A percentile compares a stretch with the other conserved stretches of the same genome.
These are phyloP conservation scores for Aradus depressus DNA, from an alignment of 2,888 invertebrate species.

Conservation along the genomic window DNA sequence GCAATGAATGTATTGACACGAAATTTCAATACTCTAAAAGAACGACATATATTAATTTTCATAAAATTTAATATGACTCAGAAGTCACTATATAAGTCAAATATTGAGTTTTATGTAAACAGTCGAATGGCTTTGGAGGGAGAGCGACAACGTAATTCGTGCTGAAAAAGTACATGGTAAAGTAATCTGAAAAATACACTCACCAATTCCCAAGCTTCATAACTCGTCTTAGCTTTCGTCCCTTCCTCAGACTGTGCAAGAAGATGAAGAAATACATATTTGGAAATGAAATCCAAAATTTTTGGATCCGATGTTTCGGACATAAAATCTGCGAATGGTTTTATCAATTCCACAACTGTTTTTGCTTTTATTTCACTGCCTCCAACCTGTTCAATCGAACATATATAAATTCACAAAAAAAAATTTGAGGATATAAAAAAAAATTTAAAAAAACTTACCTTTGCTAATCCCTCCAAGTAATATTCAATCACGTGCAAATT, in stretches of 20 bases:
- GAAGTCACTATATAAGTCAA: too few relatives aligned
- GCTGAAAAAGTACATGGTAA: background rate
- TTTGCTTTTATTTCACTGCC: slow-evolving; percentile 46
- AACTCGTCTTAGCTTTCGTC: slow-evolving; percentile 51
- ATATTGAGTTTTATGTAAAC: too few relatives aligned
- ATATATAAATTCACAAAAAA: slow-evolving; percentile 19
- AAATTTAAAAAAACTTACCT: slow-evolving; percentile 42
- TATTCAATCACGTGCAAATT: slow-evolving; percentile 72
- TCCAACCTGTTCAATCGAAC: slow-evolving; percentile 42
- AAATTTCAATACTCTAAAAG: background rate
- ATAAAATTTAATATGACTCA: background rate
- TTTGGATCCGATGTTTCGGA: slow-evolving; percentile 43
- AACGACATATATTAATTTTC: background rate
- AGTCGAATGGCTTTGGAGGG: too few relatives aligned
- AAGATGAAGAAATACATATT: slow-evolving; percentile 55
- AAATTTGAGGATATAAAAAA: background rate
- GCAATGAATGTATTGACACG: too few relatives aligned
- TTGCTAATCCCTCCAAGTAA: slow-evolving; percentile 77
- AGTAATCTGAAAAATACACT: slow-evolving; percentile 16
- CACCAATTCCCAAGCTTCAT: slow-evolving; percentile 57
- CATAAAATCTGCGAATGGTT: slow-evolving; percentile 55
- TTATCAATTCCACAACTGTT: slow-evolving; percentile 49
- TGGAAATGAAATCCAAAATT: slow-evolving; percentile 43
- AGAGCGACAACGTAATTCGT: too few relatives aligned
- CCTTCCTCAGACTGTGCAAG: slow-evolving; percentile 59